phyloP scores from a whole-genome alignment of 2,113 vertebrate genomes.

The Orycteropus afer region DNA sequence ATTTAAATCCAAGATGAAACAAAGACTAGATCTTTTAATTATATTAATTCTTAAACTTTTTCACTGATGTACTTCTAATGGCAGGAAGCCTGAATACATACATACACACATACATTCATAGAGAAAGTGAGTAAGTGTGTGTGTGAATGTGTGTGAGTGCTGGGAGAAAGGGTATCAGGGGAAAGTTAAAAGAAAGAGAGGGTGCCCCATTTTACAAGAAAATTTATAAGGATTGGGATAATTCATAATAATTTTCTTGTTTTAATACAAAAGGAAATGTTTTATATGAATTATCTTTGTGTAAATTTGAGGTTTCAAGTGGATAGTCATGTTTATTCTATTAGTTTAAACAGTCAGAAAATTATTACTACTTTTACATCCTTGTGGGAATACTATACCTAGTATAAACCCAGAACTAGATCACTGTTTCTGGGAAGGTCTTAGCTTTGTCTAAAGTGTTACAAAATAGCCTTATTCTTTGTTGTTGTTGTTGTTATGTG shows the following conservation, averaged over 20 bases:
- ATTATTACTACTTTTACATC: not conserved
- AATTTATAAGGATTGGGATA: not conserved
- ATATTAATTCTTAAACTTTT: slow-evolving; percentile 23
- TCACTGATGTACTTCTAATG: not conserved
- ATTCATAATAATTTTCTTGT: not conserved
- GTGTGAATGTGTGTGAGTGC: not conserved
- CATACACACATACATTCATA: not conserved
- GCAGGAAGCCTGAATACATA: not conserved
- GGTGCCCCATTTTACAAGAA: not conserved
- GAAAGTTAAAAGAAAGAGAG: not conserved
- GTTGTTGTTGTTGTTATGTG: too few species aligned
- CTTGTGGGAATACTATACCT: not conserved
- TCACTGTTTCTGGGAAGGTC: not conserved
- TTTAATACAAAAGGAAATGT: slow-evolving; percentile 14
- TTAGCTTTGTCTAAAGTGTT: not conserved
- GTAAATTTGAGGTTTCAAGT: not conserved
- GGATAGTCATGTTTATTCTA: not conserved
- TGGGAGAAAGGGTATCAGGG: not conserved
- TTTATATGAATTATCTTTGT: not conserved
- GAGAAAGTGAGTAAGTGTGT: not conserved
- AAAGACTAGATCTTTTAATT: slow-evolving; percentile 11
- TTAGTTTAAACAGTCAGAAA: slow-evolving; percentile 6
- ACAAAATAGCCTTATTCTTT: not conserved
- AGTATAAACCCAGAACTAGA: not conserved
- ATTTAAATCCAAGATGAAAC: slow-evolving; percentile 33